Evolutionary conservation across 2,888 invertebrate species (phyloP).

Genomic region (Gymnoscelis rufifasciata): DNA sequence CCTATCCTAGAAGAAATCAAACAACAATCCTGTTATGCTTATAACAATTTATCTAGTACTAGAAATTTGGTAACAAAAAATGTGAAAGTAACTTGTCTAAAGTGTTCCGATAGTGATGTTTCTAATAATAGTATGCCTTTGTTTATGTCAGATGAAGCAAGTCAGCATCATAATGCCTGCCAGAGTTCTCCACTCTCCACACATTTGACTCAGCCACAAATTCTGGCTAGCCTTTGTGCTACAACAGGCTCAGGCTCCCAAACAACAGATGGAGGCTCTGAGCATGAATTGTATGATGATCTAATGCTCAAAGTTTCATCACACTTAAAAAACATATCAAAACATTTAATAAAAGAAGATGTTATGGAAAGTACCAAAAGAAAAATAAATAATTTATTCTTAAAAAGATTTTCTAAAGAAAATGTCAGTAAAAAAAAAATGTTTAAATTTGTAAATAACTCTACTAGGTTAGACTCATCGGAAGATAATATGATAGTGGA

Average conservation of each 20-base stretch:
- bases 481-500: constrained; percentile 33
- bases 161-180: neutral
- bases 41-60: constrained; percentile 25
- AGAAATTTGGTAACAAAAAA: neutral
- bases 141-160: constrained; percentile 3
- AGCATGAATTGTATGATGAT: constrained; percentile 43
- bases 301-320: constrained; percentile 48
- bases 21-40: constrained; percentile 28
- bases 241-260: constrained; percentile 6
- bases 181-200: neutral
- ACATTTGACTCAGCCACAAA: constrained; percentile 2
- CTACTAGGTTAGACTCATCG: constrained; percentile 9
- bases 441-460: constrained; percentile 26
- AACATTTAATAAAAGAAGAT: constrained; percentile 39
- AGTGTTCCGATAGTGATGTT: neutral
- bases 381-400: constrained; percentile 38
- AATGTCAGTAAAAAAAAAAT: constrained; percentile 16
- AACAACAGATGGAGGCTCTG: constrained; percentile 24
- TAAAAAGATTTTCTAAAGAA: constrained; percentile 33
- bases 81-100: neutral
- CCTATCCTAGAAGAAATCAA: constrained; percentile 39
- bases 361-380: constrained; percentile 38
- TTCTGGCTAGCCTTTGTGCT: neutral
- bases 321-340: constrained; percentile 36
- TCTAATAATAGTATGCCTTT: constrained; percentile 8